phyloP scores from a whole-genome alignment of 2,797 vertebrate species.

The Clarias fuscus region DNA sequence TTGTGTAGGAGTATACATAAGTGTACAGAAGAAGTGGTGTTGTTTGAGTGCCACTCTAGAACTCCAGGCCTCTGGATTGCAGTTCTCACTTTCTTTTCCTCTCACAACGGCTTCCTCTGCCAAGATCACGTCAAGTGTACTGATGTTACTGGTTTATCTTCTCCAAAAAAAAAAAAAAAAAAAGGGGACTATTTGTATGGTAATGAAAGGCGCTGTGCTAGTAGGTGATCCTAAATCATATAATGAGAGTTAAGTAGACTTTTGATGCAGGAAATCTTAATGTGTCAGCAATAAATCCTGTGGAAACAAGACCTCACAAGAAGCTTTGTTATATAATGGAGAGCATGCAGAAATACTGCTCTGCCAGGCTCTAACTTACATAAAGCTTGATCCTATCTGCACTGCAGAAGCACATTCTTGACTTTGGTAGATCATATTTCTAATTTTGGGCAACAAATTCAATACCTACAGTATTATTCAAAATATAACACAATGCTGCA shows the following conservation, averaged over 20 bases:
- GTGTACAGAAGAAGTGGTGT: constrained; percentile 47
- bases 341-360: constrained; percentile 5
- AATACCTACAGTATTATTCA: constrained; percentile 5
- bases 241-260: constrained; percentile 23
- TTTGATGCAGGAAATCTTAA: constrained; percentile 20
- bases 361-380: constrained; percentile 31
- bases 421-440: constrained; percentile 25
- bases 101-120: not conserved
- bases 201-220: constrained; percentile 28
- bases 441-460: constrained; percentile 34
- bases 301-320: constrained; percentile 38
- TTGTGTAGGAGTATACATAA: constrained; percentile 24
- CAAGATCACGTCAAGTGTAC: constrained; percentile 24
- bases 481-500: not conserved
- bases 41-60: constrained; percentile 28
- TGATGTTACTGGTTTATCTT: constrained; percentile 13
- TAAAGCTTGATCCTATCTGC: constrained; percentile 36
- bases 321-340: constrained; percentile 43
- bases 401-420: constrained; percentile 24
- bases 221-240: constrained; percentile 24
- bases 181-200: not conserved
- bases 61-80: constrained; percentile 33
- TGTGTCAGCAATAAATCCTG: not conserved
- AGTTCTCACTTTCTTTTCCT: constrained; percentile 55
- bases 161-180: not conserved